Evolutionary conservation across 2,888 invertebrate genomes (phyloP).

Genomic region (Encarsia formosa): DNA sequence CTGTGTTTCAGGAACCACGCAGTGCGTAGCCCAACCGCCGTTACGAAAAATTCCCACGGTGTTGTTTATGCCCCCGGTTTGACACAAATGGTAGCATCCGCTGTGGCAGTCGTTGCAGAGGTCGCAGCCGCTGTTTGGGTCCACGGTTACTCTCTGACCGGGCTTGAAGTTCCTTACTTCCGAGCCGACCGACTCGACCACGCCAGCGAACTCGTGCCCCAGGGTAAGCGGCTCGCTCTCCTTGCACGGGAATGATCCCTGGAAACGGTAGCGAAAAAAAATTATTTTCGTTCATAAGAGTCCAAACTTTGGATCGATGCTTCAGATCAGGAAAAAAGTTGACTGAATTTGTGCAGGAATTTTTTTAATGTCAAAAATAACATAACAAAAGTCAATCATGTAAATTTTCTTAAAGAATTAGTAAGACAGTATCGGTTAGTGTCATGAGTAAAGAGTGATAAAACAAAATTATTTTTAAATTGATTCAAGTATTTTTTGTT

Average conservation of each 20-base stretch:
- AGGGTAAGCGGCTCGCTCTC: slow-evolving; percentile 55
- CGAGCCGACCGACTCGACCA: slow-evolving; percentile 58
- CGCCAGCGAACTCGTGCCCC: slow-evolving; percentile 69
- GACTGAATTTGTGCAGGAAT: no score
- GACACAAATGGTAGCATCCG: slow-evolving; percentile 64
- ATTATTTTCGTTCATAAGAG: no score
- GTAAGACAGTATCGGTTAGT: no score
- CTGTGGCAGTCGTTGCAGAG: slow-evolving; percentile 61
- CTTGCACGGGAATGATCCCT: slow-evolving; percentile 67
- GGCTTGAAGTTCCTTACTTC: slow-evolving; percentile 56
- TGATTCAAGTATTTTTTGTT: no score
- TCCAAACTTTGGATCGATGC: no score
- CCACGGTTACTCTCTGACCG: slow-evolving; percentile 66
- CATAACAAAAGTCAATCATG: no score
- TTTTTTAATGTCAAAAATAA: no score
- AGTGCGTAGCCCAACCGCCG: slow-evolving; percentile 69
- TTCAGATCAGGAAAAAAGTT: no score
- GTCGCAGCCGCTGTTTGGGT: slow-evolving; percentile 65
- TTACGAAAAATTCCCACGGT: slow-evolving; percentile 64
- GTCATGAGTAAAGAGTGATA: no score
- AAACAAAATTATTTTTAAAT: no score
- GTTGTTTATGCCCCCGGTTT: slow-evolving; percentile 58
- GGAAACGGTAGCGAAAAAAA: no score
- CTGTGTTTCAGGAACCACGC: slow-evolving; percentile 59
- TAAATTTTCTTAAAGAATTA: no score